Conservation (phyloP, 1,140 invertebrate genomes). For the Melitaea cinxia region DNA sequence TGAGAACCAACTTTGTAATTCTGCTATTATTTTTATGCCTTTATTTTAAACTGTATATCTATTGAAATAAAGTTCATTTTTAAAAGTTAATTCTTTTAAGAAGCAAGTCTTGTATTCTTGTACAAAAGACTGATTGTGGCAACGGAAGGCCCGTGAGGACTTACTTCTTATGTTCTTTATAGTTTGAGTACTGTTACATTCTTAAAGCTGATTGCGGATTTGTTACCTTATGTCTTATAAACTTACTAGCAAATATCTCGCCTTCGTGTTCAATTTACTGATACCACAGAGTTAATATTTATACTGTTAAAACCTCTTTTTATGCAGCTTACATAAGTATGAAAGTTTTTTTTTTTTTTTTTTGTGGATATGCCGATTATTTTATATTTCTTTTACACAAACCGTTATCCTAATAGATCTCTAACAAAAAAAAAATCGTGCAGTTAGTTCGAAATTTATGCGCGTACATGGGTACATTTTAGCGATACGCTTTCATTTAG, state of each 20-base stretch:
- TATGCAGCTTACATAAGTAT: too few species aligned
- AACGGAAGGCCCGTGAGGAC: conserved; percentile 45
- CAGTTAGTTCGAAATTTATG: too few species aligned
- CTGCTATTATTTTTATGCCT: not conserved
- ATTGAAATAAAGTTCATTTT: conserved; percentile 16
- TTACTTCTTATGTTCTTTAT: conserved; percentile 22
- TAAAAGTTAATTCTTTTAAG: not conserved
- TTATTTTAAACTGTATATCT: conserved; percentile 15
- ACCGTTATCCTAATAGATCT: too few species aligned
- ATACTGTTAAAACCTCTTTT: too few species aligned
- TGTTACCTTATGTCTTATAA: not conserved
- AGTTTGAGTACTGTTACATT: conserved; percentile 13
- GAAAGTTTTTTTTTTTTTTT: too few species aligned
- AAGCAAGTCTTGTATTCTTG: conserved; percentile 8
- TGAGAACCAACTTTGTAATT: conserved; percentile 14
- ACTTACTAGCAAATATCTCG: not conserved
- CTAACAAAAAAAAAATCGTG: too few species aligned
- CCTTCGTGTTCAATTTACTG: too few species aligned
- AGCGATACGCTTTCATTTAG: too few species aligned
- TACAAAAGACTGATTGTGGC: conserved; percentile 58
- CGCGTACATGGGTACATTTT: too few species aligned
- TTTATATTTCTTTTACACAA: too few species aligned
- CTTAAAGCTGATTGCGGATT: conserved; percentile 15
- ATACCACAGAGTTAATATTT: too few species aligned
- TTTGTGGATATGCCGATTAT: too few species aligned